A percentile compares a stretch with the other conserved stretches of the same genome.
Conservation (phyloP, 2,113 vertebrate genomes). For the Syngnathus scovelli region DNA sequence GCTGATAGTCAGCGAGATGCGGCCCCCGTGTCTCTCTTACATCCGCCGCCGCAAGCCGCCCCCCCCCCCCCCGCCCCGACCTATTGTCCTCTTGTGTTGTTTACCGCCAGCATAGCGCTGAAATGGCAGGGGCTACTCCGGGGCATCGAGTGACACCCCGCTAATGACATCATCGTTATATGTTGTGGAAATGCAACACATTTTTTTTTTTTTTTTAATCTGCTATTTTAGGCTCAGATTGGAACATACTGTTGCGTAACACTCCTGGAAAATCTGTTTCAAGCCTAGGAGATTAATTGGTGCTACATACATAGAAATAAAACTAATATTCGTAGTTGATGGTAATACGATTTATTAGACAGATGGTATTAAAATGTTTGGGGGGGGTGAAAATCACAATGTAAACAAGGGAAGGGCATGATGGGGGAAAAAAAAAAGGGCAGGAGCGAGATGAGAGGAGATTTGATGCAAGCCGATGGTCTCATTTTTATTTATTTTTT, state of each 20-base stretch:
- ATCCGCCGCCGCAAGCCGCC: slow-evolving; percentile 7
- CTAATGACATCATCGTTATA: neutral
- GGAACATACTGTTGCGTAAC: neutral
- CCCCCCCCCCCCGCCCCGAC: neutral
- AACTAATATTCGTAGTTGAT: neutral
- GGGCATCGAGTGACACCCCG: slow-evolving; percentile 25
- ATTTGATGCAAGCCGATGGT: slow-evolving; percentile 40
- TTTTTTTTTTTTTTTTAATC: neutral
- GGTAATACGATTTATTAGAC: neutral
- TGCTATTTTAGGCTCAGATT: neutral
- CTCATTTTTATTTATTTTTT: slow-evolving; percentile 11
- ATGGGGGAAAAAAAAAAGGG: slow-evolving; percentile 12
- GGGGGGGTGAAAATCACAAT: slow-evolving; percentile 18
- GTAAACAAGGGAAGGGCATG: slow-evolving; percentile 23
- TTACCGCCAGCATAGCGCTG: slow-evolving; percentile 58
- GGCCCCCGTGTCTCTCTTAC: slow-evolving; percentile 6
- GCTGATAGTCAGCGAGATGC: slow-evolving; percentile 78
- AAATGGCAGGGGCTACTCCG: slow-evolving; percentile 36
- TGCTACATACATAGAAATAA: neutral
- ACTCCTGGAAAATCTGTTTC: neutral
- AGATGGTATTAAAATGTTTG: neutral
- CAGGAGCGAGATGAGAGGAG: slow-evolving; percentile 23
- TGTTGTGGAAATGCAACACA: neutral
- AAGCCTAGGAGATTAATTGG: neutral
- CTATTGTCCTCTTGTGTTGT: slow-evolving; percentile 57